Evolutionary conservation across 2,113 vertebrate species (phyloP).

Genomic region (Numenius arquata): DNA sequence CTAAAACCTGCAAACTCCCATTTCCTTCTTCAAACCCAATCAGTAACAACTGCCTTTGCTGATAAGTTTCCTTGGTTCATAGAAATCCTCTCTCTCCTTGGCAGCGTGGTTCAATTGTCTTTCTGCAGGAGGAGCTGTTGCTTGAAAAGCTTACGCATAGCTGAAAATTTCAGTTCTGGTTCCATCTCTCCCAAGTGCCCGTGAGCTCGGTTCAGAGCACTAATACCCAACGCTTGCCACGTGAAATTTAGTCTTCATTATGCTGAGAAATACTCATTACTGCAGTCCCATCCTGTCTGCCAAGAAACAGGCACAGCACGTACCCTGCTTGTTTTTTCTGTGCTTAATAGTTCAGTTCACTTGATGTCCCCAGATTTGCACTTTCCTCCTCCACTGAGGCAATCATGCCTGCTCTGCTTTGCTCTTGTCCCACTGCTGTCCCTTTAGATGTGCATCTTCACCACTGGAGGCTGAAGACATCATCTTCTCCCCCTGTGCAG

Average conservation of each 20-base stretch:
- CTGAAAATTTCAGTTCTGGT: not conserved
- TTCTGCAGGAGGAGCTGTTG: not conserved
- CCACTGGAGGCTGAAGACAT: not conserved
- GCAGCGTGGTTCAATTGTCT: not conserved
- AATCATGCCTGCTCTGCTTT: not conserved
- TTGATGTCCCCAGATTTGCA: not conserved
- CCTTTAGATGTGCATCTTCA: not conserved
- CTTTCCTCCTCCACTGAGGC: not conserved
- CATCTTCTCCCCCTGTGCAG: not conserved
- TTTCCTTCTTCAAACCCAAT: not conserved
- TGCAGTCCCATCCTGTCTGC: not conserved
- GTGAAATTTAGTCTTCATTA: not conserved
- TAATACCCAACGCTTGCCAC: not conserved
- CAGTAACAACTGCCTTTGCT: not conserved
- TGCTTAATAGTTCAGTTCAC: not conserved
- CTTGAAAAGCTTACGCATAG: not conserved
- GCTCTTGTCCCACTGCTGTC: not conserved
- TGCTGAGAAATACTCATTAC: not conserved
- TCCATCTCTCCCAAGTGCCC: not conserved
- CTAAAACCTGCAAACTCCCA: not conserved
- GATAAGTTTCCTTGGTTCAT: not conserved
- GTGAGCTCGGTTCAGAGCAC: not conserved
- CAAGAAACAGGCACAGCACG: accelerated
- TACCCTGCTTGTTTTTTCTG: not conserved
- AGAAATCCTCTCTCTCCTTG: not conserved